Evolutionary conservation across 64 coral and sea anemone species (phyloP).

Genomic region (Orbicella faveolata): DNA sequence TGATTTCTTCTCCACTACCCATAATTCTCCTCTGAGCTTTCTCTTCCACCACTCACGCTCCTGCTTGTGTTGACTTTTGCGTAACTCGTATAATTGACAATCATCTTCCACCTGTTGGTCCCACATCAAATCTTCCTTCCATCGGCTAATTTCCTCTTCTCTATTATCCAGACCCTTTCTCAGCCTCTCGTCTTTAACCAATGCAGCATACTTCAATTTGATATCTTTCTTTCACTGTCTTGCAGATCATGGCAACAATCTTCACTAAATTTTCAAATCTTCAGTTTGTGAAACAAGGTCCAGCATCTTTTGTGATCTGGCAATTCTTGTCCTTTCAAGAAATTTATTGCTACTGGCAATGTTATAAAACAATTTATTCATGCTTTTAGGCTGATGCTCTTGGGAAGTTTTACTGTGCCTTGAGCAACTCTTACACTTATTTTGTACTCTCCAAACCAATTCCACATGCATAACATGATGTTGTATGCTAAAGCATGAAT

Average conservation of each 20-base stretch:
- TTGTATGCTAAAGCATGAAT: too few species aligned
- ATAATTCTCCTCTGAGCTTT: constrained; percentile 2
- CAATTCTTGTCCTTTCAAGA: too few species aligned
- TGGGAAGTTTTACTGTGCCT: too few species aligned
- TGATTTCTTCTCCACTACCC: neutral
- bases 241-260: neutral
- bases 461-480: too few species aligned
- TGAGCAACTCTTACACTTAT: too few species aligned
- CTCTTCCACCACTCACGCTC: neutral
- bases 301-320: neutral
- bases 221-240: neutral
- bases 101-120: neutral
- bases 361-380: too few species aligned
- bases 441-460: too few species aligned
- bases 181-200: neutral
- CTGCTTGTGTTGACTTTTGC: neutral
- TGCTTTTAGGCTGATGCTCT: too few species aligned
- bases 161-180: neutral
- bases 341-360: too few species aligned
- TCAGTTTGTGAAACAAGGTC: neutral
- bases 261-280: neutral
- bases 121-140: neutral
- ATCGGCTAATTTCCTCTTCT: neutral
- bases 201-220: neutral
- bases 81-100: neutral